Conservation (phyloP, 2,888 invertebrate genomes). For the Lasioglossum malachurum region DNA sequence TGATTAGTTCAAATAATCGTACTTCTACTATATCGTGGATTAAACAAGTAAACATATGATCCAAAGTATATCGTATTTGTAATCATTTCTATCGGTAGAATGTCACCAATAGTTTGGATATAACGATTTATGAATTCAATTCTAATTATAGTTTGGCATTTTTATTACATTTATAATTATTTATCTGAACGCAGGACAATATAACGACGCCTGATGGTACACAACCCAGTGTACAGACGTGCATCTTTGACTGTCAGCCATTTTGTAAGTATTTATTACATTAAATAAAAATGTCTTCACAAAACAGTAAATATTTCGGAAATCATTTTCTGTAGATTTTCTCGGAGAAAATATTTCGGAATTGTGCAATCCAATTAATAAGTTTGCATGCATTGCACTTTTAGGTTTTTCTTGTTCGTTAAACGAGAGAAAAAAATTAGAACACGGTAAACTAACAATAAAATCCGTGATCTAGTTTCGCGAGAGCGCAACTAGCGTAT, state of each 20-base stretch:
- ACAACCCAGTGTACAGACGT: background rate
- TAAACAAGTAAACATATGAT: background rate
- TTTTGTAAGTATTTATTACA: background rate
- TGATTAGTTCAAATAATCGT: background rate
- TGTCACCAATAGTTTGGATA: background rate
- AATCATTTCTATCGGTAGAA: background rate
- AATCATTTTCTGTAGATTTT: background rate
- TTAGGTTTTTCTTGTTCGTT: background rate
- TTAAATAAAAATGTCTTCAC: background rate
- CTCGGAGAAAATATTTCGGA: background rate
- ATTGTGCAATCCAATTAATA: background rate
- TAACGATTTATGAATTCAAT: background rate
- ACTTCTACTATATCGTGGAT: background rate
- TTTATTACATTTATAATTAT: background rate
- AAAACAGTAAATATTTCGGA: background rate
- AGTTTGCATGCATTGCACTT: background rate
- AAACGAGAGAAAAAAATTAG: background rate
- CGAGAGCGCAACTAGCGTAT: background rate
- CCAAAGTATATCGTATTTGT: background rate
- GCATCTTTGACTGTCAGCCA: background rate
- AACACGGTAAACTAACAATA: constrained; percentile 16
- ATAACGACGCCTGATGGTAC: background rate
- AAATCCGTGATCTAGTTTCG: constrained; percentile 40
- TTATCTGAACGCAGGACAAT: background rate
- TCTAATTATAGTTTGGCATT: background rate